These are phyloP conservation scores for Amblyjoppa fuscipennis DNA, from an alignment of 2,888 invertebrate species.

Conservation along the genomic window DNA sequence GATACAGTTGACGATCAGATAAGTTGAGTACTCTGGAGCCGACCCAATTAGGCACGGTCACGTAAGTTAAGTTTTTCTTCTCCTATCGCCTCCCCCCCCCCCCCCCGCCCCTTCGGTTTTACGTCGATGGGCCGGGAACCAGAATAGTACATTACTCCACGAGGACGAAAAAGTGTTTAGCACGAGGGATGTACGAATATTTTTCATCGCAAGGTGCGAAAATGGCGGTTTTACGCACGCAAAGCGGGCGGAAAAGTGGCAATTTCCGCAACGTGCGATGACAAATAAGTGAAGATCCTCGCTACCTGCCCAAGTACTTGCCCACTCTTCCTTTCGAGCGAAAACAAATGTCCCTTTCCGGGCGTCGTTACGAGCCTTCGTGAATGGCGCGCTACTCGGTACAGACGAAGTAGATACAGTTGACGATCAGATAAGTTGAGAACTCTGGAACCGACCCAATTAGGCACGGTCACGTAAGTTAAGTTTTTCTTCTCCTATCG, in stretches of 20 bases:
- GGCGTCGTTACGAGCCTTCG: neutral
- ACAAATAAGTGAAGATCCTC: neutral
- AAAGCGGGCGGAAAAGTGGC: no score
- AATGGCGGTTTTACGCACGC: no score
- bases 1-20: neutral
- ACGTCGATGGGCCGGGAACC: neutral
- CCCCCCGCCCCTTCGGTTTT: no score
- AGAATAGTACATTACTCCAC: neutral
- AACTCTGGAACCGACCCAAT: neutral
- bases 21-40: neutral
- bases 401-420: constrained; percentile 1
- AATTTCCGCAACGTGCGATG: no score
- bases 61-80: neutral
- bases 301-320: neutral
- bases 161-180: no score
- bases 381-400: neutral
- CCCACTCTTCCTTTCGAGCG: neutral
- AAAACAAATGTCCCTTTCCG: neutral
- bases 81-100: no score
- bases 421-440: neutral
- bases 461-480: neutral
- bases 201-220: no score
- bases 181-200: no score
- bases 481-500: no score
- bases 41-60: neutral